Percentiles rank a stretch among this genome's conserved stretches.
phyloP scores from a whole-genome alignment of 2,888 invertebrate genomes.

The Drosophila nr. medialis region DNA sequence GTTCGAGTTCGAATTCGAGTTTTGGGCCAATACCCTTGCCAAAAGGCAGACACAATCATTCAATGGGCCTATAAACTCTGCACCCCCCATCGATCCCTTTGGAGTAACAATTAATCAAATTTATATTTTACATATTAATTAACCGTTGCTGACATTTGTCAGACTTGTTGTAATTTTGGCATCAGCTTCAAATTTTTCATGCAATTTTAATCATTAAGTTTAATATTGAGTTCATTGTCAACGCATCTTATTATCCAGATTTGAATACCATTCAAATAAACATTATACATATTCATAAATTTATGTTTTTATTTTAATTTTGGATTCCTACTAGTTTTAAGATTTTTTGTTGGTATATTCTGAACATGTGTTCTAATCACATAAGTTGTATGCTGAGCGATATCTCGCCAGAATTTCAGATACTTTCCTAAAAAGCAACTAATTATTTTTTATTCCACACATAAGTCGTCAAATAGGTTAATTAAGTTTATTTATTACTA shows the following conservation, averaged over 20 bases:
- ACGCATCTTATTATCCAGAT: not conserved
- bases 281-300: not conserved
- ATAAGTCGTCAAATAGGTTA: no score
- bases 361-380: not conserved
- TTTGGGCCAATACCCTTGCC: constrained; percentile 58
- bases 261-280: not conserved
- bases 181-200: not conserved
- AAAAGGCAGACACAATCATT: constrained; percentile 25
- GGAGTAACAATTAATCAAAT: not conserved
- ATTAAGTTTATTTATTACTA: no score
- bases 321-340: no score
- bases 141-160: not conserved
- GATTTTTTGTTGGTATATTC: no score
- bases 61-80: constrained; percentile 5
- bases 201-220: no score
- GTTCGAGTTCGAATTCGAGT: constrained; percentile 29
- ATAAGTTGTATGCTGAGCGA: not conserved
- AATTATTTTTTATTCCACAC: not conserved
- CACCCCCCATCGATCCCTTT: not conserved
- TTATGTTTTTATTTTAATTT: no score
- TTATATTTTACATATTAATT: no score
- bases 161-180: not conserved
- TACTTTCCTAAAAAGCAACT: not conserved
- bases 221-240: no score
- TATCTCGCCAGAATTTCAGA: not conserved